Base-by-base conservation (phyloP, 2,797 vertebrate species). In the Lutra lutra region DNA sequence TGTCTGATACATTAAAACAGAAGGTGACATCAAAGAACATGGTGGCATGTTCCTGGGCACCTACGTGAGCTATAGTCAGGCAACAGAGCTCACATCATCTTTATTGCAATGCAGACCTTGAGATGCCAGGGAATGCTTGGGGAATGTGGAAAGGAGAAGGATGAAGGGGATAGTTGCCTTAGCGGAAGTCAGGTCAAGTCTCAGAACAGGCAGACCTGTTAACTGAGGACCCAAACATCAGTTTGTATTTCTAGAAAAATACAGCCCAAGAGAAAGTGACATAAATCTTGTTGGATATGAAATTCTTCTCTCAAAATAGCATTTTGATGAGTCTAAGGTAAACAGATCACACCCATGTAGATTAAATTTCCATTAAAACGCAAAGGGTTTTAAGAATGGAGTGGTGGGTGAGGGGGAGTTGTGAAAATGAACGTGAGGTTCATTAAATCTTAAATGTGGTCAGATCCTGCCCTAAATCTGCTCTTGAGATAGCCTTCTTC, bases 361-460 rank as follows among this genome's bases (percentile, higher is more conserved):
- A 94, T 95, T 73, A 82, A 62, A 95, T 97, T 96, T 94, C 66
- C 66, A 94, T 96, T 89, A 84, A 97, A 91, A 23, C 82, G 11
- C 54, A 60, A n/a, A 62, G 21, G 29, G 64, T 80, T 89, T 97
- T 92, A 96, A 89, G 85, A 96, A 82, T 91, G 38, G 77, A n/a
- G 46, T 78, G 29, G 32, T 20, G 32, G 11, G 46, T 18, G 48
- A 51, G 77, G 23, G 13, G 23, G 20, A 23, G 48, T n/a, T n/a
- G 78, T 43, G 82, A 73, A 90, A 96, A 73, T 17, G 23, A 93
- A 94, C 35, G 32, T 12, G 13, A 79, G 27, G 90, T 97, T 89
- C 86, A 96, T 86, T 85, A 94, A 84, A 92, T 80, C 72, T 70
- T 87, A 72, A 85, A 83, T 46, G 75, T 9, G 35, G 29, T 86